phyloP scores from a whole-genome alignment of 2,113 vertebrate species.

The Misgurnus mizolepis region DNA sequence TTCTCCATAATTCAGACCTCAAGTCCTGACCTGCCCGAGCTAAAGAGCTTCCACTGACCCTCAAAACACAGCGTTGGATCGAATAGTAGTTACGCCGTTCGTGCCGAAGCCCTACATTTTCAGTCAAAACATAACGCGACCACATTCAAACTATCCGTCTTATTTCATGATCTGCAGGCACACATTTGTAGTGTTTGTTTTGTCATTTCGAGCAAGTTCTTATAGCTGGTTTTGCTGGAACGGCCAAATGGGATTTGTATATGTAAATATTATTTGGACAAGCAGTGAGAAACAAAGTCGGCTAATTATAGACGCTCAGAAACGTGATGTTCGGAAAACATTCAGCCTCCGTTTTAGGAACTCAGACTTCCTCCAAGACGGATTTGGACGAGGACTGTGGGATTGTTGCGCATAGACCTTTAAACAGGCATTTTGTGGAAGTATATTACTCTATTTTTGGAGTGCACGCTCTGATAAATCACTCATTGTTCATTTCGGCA shows the following conservation, averaged over 20 bases:
- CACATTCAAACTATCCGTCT: constrained; percentile 11
- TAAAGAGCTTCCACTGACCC: constrained; percentile 45
- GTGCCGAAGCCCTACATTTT: not conserved
- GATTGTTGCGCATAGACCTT: not conserved
- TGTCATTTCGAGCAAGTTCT: constrained; percentile 62
- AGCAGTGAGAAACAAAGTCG: constrained; percentile 79
- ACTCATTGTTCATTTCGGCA: not conserved
- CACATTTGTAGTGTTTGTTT: constrained; percentile 37
- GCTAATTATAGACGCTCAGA: constrained; percentile 81
- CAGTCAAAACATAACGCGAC: constrained; percentile 20
- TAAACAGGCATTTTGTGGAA: constrained; percentile 17
- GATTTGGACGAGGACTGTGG: constrained; percentile 70
- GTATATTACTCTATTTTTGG: constrained; percentile 4
- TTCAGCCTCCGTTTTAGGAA: constrained; percentile 74
- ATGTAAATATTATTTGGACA: constrained; percentile 79
- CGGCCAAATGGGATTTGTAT: constrained; percentile 75
- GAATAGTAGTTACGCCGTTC: not conserved
- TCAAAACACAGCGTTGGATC: constrained; percentile 35
- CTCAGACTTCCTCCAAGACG: constrained; percentile 76
- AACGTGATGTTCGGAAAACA: constrained; percentile 75
- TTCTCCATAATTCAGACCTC: constrained; percentile 56
- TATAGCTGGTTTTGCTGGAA: constrained; percentile 68
- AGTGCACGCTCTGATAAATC: not conserved
- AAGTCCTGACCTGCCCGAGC: constrained; percentile 51
- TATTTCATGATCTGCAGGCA: constrained; percentile 24